phyloP scores from a whole-genome alignment of 1,140 invertebrate species.

The Leptopilina boulardi region DNA sequence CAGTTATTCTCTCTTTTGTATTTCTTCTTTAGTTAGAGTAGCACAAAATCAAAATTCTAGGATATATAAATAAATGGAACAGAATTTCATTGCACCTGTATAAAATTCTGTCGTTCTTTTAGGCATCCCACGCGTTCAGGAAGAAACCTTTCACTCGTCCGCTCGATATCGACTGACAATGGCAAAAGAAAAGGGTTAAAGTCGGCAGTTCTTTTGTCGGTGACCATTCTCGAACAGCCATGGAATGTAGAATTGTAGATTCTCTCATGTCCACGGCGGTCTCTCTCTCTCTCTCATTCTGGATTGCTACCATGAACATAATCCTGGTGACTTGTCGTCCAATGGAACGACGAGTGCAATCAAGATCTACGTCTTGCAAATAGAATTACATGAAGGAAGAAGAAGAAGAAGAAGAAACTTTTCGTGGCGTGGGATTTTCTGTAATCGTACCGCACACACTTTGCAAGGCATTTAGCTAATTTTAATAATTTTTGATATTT shows the following conservation, averaged over 20 bases:
- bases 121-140: conserved; percentile 56
- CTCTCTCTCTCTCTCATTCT: conserved; percentile 37
- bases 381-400: neutral
- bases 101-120: conserved; percentile 44
- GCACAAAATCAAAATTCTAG: neutral
- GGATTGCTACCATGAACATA: conserved; percentile 51
- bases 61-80: neutral
- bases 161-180: conserved; percentile 50
- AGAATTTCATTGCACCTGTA: conserved; percentile 52
- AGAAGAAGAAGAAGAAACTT: too few relatives aligned
- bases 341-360: neutral
- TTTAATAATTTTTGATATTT: neutral
- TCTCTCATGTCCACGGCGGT: conserved; percentile 40
- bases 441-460: neutral
- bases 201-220: conserved; percentile 57
- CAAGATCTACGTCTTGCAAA: neutral
- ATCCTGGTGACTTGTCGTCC: conserved; percentile 39
- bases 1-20: too few relatives aligned
- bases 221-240: conserved; percentile 33
- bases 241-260: conserved; percentile 62
- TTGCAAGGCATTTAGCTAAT: neutral
- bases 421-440: conserved; percentile 23
- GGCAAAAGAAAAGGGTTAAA: conserved; percentile 40
- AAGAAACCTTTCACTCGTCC: conserved; percentile 50
- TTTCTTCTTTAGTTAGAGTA: too few relatives aligned